Conservation (phyloP, 2,113 vertebrate species). For the Cyprinodon tularosa region DNA sequence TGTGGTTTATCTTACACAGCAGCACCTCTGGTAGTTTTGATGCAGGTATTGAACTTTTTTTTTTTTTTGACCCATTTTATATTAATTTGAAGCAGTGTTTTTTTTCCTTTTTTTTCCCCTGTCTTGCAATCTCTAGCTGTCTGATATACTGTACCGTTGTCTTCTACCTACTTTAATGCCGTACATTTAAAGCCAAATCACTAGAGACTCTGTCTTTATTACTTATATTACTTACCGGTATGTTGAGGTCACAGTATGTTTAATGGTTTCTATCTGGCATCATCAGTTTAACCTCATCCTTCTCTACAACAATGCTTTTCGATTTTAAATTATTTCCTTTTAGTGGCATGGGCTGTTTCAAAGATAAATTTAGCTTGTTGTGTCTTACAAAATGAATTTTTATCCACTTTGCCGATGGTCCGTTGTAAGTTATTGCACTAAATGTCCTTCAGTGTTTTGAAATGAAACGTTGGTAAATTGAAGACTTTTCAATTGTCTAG, state of each 20-base stretch:
- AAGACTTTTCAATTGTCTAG: slow-evolving; percentile 68
- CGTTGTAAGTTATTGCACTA: slow-evolving; percentile 81
- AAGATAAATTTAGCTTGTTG: slow-evolving; percentile 15
- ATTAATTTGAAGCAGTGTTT: slow-evolving; percentile 44
- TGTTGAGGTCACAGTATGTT: slow-evolving; percentile 40
- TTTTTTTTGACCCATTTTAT: slow-evolving; percentile 14
- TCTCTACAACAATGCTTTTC: slow-evolving; percentile 16
- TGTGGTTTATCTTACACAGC: slow-evolving; percentile 33
- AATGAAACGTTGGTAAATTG: slow-evolving; percentile 65
- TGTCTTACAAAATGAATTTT: slow-evolving; percentile 32
- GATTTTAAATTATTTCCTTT: slow-evolving; percentile 15
- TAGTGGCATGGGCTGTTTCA: slow-evolving; percentile 13
- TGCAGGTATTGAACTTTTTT: slow-evolving; percentile 21
- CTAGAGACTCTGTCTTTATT: slow-evolving; percentile 3
- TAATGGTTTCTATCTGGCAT: slow-evolving; percentile 34
- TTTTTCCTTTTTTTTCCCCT: slow-evolving; percentile 3
- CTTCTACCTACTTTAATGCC: slow-evolving; percentile 4
- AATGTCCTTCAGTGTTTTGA: slow-evolving; percentile 72
- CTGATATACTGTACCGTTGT: neutral
- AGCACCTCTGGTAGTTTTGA: slow-evolving; percentile 24
- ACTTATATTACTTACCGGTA: neutral
- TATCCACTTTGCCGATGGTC: slow-evolving; percentile 55
- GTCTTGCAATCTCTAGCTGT: neutral
- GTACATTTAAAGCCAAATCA: slow-evolving; percentile 35
- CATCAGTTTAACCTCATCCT: slow-evolving; percentile 38